Percentiles rank a stretch among this genome's conserved stretches.
Evolutionary conservation across 2,888 invertebrate species (phyloP).

Genomic region (Neoascia interrupta): DNA sequence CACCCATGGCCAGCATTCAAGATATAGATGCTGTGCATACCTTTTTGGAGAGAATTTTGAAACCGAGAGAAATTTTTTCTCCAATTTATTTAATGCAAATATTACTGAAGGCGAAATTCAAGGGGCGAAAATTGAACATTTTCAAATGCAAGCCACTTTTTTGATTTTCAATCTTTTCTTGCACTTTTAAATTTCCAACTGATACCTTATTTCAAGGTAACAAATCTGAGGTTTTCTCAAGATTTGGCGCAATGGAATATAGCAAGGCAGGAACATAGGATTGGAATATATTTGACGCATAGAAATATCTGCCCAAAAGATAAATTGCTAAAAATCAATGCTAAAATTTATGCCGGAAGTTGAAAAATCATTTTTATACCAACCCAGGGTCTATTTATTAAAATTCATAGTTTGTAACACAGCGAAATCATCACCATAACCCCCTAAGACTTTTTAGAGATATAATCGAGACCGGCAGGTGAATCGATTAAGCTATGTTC

Average conservation of each 20-base stretch:
- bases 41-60: not conserved
- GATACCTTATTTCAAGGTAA: constrained; percentile 4
- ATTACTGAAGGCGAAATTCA: not conserved
- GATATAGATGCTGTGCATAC: constrained; percentile 1
- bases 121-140: not conserved
- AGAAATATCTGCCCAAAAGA: not conserved
- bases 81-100: not conserved
- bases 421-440: too few species aligned
- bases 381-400: too few species aligned
- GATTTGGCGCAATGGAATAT: not conserved
- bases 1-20: not conserved
- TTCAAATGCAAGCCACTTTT: constrained; percentile 7
- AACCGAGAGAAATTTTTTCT: not conserved
- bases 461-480: too few species aligned
- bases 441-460: too few species aligned
- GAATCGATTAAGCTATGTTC: too few species aligned
- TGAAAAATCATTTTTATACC: not conserved
- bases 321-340: not conserved
- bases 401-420: too few species aligned
- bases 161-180: not conserved
- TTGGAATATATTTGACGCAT: not conserved
- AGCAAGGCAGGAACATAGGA: not conserved
- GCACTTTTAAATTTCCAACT: not conserved
- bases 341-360: not conserved
- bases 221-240: not conserved